Conservation (phyloP, 1,140 invertebrate genomes). For the Portunus trituberculatus region DNA sequence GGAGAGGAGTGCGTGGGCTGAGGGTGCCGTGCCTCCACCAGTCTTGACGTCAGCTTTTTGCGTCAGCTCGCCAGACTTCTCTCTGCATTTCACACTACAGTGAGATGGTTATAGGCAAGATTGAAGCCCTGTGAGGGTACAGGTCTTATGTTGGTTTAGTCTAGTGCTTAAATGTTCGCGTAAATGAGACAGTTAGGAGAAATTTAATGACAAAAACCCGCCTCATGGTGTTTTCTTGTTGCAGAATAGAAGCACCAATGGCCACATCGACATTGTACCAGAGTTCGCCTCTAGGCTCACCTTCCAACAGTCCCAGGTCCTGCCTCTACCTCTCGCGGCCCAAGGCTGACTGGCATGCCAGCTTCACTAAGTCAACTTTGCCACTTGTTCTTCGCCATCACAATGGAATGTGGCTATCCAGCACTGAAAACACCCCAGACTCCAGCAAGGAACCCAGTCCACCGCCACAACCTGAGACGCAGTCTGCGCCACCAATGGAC, state of each 20-base stretch:
- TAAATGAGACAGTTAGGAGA: too few species aligned
- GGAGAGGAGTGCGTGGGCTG: background rate
- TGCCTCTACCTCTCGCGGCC: background rate
- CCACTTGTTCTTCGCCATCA: background rate
- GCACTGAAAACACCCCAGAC: too few species aligned
- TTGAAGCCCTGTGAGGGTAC: too few species aligned
- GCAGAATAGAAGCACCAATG: background rate
- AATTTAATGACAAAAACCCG: background rate
- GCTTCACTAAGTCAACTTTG: background rate
- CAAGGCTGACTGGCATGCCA: background rate
- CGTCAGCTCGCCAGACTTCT: background rate
- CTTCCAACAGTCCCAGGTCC: background rate
- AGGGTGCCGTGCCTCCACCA: background rate
- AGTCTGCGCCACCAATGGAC: background rate
- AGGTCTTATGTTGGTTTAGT: too few species aligned
- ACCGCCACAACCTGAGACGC: background rate
- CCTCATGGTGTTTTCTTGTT: background rate
- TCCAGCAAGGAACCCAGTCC: background rate
- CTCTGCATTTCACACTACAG: background rate
- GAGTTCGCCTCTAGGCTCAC: background rate
- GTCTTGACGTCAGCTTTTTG: background rate
- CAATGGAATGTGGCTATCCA: background rate
- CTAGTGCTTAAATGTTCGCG: too few species aligned
- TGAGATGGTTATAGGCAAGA: too few species aligned
- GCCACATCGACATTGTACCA: background rate